phyloP scores from a whole-genome alignment of 2,888 invertebrate species.

The Agonopterix arenella region DNA sequence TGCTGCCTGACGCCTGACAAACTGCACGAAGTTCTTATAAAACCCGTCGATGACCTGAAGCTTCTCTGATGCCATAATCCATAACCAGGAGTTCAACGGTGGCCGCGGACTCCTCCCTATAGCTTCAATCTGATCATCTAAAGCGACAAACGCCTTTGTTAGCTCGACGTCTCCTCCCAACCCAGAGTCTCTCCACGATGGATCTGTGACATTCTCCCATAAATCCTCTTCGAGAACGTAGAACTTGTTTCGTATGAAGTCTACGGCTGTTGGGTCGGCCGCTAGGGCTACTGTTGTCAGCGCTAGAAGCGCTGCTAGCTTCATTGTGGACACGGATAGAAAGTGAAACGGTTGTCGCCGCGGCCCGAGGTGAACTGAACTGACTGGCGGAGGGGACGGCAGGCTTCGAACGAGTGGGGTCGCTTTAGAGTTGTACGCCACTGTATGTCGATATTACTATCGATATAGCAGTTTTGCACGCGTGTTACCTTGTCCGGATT shows the following conservation, averaged over 20 bases:
- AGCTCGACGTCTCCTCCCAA: conserved; percentile 73
- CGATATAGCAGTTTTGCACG: neutral
- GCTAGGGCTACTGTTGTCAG: conserved; percentile 31
- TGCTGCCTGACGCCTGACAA: conserved; percentile 62
- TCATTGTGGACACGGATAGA: conserved; percentile 35
- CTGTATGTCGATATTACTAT: neutral
- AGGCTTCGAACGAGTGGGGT: conserved; percentile 35
- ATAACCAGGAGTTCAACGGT: conserved; percentile 73
- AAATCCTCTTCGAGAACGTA: conserved; percentile 74
- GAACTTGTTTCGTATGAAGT: conserved; percentile 77
- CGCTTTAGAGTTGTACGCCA: conserved; percentile 36
- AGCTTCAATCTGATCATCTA: conserved; percentile 70
- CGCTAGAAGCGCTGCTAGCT: conserved; percentile 45
- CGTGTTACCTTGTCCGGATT: neutral
- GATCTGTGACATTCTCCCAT: conserved; percentile 61
- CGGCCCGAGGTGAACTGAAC: conserved; percentile 45
- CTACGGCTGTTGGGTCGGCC: conserved; percentile 64
- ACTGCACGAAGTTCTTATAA: conserved; percentile 81
- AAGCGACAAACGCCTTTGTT: conserved; percentile 73
- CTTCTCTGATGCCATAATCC: conserved; percentile 79
- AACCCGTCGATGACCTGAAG: conserved; percentile 79
- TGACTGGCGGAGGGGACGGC: conserved; percentile 42
- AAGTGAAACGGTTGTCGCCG: conserved; percentile 32
- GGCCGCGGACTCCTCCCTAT: conserved; percentile 40
- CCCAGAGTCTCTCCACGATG: conserved; percentile 47